Conservation (phyloP, 2,113 vertebrate genomes). For the Burhinus oedicnemus region DNA sequence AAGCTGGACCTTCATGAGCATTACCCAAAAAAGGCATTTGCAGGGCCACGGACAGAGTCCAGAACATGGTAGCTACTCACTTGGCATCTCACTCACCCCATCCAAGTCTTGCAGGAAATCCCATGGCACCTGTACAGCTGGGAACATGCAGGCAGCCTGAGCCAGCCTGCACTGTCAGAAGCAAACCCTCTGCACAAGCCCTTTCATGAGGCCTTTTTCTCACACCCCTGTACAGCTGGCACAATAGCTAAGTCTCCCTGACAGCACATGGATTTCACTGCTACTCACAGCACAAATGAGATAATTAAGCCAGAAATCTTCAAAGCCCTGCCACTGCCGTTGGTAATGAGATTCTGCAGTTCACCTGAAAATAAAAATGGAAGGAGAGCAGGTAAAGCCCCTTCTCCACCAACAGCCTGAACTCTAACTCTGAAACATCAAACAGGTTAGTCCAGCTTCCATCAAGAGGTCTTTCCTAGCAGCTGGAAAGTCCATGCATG, state of each 20-base stretch:
- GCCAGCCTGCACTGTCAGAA: neutral
- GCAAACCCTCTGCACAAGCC: neutral
- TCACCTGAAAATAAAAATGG: neutral
- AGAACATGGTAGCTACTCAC: neutral
- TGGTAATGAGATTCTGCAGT: conserved; percentile 28
- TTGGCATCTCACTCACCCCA: neutral
- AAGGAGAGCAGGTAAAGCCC: neutral
- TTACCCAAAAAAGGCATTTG: neutral
- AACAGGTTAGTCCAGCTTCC: neutral
- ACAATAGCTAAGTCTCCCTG: neutral
- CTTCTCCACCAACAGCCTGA: neutral
- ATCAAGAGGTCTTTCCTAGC: neutral
- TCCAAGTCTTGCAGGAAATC: neutral
- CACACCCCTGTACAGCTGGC: neutral
- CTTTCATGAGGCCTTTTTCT: neutral
- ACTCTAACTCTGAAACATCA: neutral
- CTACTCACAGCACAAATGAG: neutral
- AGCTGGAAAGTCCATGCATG: neutral
- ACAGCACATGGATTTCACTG: neutral
- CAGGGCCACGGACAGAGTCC: neutral
- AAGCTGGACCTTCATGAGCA: neutral
- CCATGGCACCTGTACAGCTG: neutral
- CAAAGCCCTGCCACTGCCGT: neutral
- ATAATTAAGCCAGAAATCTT: conserved; percentile 48
- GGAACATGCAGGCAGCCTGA: fast-evolving